A percentile compares a stretch with the other conserved stretches of the same genome.
These are phyloP conservation scores for Drosophila dunni DNA, from an alignment of 1,140 invertebrate species.

Conservation along the genomic window DNA sequence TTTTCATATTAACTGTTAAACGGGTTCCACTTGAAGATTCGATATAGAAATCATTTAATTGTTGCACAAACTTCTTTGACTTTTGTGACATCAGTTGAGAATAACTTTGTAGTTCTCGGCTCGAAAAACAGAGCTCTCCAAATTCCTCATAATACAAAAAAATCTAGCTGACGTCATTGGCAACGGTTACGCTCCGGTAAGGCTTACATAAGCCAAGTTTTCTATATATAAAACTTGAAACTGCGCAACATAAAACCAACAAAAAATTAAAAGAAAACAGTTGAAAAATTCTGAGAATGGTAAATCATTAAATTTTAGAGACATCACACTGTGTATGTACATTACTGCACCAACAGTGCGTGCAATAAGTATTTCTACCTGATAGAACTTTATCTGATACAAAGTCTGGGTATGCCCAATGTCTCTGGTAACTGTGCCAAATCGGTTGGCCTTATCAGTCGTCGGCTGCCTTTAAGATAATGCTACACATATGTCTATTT, in stretches of 20 bases:
- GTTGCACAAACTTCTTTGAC: constrained; percentile 1
- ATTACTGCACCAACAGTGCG: constrained; percentile 2
- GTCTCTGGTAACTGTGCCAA: constrained; percentile 46
- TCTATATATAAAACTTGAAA: constrained; percentile 3
- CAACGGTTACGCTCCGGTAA: constrained; percentile 72
- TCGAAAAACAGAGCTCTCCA: constrained; percentile 22
- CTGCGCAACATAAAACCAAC: constrained; percentile 24
- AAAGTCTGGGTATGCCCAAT: constrained; percentile 33
- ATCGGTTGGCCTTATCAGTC: constrained; percentile 33
- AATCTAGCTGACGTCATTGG: constrained; percentile 61
- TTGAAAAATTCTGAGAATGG: constrained; percentile 30
- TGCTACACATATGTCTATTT: not conserved
- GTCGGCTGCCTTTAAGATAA: constrained; percentile 13
- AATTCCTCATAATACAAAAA: constrained; percentile 14
- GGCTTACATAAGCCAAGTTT: constrained; percentile 37
- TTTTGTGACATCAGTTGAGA: constrained; percentile 34
- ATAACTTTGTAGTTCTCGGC: not conserved
- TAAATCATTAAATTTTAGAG: constrained; percentile 22
- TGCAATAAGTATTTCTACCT: constrained; percentile 8
- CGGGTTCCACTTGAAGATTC: constrained; percentile 48
- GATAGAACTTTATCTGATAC: constrained; percentile 30
- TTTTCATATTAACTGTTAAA: constrained; percentile 29
- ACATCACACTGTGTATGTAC: not conserved
- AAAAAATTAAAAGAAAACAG: not conserved
- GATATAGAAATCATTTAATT: constrained; percentile 13